phyloP scores from a whole-genome alignment of 2,888 invertebrate genomes.

The Lycophotia porphyrea region DNA sequence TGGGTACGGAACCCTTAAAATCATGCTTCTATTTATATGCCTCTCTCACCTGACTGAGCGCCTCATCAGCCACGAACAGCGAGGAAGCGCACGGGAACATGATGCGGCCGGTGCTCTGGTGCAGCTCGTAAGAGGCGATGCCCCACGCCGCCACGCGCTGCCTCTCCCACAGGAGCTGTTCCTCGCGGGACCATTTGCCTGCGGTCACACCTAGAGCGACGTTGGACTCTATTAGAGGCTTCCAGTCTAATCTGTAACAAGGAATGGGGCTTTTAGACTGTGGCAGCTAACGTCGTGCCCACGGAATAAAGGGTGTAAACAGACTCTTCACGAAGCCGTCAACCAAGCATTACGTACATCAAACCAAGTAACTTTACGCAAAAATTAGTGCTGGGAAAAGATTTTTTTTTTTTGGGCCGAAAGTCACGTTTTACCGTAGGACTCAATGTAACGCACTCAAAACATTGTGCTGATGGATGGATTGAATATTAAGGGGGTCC shows the following conservation, averaged over 20 bases:
- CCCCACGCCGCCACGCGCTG: conserved; percentile 98
- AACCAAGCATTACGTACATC: no score
- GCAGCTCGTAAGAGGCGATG: conserved; percentile 97
- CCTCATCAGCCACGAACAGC: conserved; percentile 94
- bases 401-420: no score
- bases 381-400: no score
- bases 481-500: no score
- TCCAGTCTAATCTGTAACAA: conserved; percentile 93
- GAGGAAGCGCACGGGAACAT: conserved; percentile 97
- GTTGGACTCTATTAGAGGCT: conserved; percentile 95
- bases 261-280: not conserved
- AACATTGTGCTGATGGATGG: no score
- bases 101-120: conserved; percentile 94
- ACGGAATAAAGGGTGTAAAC: no score
- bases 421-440: no score
- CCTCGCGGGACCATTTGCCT: conserved; percentile 94
- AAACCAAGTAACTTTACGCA: no score
- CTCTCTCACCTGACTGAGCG: conserved; percentile 77
- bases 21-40: no score
- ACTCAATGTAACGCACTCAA: no score
- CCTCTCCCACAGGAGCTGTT: conserved; percentile 97
- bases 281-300: not conserved
- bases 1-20: no score
- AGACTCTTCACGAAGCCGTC: no score
- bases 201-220: conserved; percentile 90